A percentile compares a stretch with the other conserved stretches of the same genome.
Evolutionary conservation across 2,888 invertebrate genomes (phyloP).

Genomic region (Philopedon plagiatum): DNA sequence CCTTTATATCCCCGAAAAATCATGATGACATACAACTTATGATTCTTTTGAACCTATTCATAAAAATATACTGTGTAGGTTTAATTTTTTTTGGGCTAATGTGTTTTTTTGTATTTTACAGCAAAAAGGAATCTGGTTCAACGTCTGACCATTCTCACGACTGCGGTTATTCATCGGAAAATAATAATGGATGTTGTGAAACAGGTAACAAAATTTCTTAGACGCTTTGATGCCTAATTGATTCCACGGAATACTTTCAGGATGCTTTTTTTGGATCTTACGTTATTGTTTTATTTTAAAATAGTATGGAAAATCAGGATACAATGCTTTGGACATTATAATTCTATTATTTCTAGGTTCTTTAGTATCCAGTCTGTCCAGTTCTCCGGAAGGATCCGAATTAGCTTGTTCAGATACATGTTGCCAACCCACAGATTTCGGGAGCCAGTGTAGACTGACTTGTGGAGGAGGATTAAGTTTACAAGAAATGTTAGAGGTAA

Average conservation of each 20-base stretch:
- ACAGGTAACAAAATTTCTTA: constrained; percentile 64
- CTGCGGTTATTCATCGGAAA: constrained; percentile 91
- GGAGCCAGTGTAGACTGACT: constrained; percentile 61
- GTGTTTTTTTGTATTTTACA: constrained; percentile 20
- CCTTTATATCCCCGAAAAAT: too few species aligned
- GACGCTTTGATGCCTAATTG: background rate
- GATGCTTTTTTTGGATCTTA: too few species aligned
- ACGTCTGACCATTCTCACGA: constrained; percentile 84
- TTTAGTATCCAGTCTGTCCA: constrained; percentile 83
- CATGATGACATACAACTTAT: too few species aligned
- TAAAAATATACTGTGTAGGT: background rate
- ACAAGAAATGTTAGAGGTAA: constrained; percentile 87
- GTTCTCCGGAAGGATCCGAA: constrained; percentile 92
- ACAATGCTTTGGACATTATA: too few species aligned
- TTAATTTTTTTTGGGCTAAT: constrained; percentile 6
- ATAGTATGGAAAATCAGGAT: too few species aligned
- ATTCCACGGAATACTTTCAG: too few species aligned
- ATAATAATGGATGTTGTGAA: constrained; percentile 80
- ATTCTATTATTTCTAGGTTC: constrained; percentile 65
- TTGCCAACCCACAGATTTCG: constrained; percentile 74
- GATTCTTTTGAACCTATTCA: too few species aligned
- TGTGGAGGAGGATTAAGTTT: constrained; percentile 74
- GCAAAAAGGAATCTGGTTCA: constrained; percentile 72
- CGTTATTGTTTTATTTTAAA: too few species aligned
- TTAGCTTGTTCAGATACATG: constrained; percentile 91